A percentile compares a stretch with the other conserved stretches of the same genome.
These are phyloP conservation scores for Nesospiza acunhae DNA, from an alignment of 2,113 vertebrate genomes.

Conservation along the genomic window DNA sequence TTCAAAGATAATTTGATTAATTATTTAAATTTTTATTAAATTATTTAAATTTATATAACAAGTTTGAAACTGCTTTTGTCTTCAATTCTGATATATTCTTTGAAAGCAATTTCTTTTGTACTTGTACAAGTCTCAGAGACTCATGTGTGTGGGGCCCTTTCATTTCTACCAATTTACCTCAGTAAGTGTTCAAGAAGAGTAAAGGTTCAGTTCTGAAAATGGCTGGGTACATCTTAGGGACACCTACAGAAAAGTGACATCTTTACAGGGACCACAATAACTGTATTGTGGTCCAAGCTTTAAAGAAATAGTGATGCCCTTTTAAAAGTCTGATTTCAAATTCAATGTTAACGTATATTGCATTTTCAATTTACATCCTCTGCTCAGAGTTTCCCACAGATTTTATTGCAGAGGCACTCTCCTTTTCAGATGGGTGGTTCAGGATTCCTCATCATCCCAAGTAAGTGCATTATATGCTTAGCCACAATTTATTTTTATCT, in stretches of 20 bases:
- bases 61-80: background rate
- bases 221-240: background rate
- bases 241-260: background rate
- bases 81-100: background rate
- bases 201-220: background rate
- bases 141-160: accelerated
- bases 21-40: background rate
- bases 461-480: background rate
- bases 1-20: background rate
- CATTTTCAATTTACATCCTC: background rate
- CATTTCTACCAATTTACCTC: background rate
- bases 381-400: background rate
- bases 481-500: background rate
- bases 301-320: background rate
- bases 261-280: background rate
- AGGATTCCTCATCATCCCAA: background rate
- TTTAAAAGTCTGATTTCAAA: background rate
- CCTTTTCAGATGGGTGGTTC: background rate
- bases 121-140: background rate
- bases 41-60: background rate
- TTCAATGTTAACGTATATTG: background rate
- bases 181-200: background rate
- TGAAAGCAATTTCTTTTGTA: background rate
- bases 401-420: background rate
- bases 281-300: background rate